A percentile compares a stretch with the other conserved stretches of the same genome.
phyloP scores from a whole-genome alignment of 2,113 vertebrate species.

The Rhadina sibilatrix region DNA sequence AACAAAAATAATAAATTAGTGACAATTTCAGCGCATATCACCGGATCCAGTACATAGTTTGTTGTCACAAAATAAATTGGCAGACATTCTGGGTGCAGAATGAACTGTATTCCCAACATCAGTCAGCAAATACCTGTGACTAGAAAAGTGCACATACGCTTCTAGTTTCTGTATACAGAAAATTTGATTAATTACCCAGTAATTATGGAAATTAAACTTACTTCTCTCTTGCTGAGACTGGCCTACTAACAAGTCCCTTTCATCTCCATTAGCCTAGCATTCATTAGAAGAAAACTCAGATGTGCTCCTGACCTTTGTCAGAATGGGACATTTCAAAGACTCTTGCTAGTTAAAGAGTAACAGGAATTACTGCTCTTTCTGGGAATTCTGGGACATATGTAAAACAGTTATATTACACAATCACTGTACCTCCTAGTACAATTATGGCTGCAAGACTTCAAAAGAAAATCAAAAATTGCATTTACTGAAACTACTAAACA shows the following conservation, averaged over 20 bases:
- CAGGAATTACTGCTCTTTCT: neutral
- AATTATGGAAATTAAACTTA: slow-evolving; percentile 12
- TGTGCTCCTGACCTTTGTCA: slow-evolving; percentile 25
- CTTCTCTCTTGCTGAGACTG: neutral
- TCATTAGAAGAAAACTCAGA: neutral
- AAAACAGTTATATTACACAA: neutral
- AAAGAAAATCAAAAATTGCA: neutral
- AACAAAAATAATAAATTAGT: neutral
- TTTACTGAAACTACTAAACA: neutral
- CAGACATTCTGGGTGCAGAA: neutral
- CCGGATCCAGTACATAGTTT: neutral
- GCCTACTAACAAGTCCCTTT: slow-evolving; percentile 8
- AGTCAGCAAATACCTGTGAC: neutral
- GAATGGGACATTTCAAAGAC: neutral
- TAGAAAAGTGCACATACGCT: neutral
- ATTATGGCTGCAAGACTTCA: neutral
- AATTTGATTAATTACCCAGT: slow-evolving; percentile 15
- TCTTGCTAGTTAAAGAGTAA: slow-evolving; percentile 43
- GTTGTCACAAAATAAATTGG: neutral
- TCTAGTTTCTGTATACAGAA: neutral
- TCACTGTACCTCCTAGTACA: neutral
- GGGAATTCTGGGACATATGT: neutral
- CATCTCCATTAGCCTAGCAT: neutral
- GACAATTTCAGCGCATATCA: neutral
- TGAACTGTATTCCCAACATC: neutral